phyloP scores from a whole-genome alignment of 2,888 invertebrate species.

The Dynastes tityus region DNA sequence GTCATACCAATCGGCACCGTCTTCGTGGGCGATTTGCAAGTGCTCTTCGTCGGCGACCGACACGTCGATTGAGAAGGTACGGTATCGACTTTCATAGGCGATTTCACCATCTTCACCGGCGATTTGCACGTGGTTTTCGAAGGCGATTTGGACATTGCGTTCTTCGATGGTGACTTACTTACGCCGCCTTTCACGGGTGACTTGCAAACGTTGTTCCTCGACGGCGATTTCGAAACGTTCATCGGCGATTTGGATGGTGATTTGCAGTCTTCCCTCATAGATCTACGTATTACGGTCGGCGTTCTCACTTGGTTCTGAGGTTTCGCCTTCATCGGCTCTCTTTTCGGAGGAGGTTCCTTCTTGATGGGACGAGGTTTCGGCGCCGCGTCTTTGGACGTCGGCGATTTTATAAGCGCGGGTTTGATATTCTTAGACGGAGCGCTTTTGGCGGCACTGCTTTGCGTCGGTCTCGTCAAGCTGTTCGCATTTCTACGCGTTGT shows the following conservation, averaged over 20 bases:
- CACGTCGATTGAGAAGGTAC: conserved; percentile 35
- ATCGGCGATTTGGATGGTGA: conserved; percentile 50
- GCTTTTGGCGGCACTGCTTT: conserved; percentile 75
- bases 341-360: conserved; percentile 51
- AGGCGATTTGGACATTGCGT: conserved; percentile 42
- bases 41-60: conserved; percentile 42
- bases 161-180: conserved; percentile 46
- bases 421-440: conserved; percentile 64
- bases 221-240: conserved; percentile 48
- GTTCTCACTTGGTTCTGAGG: conserved; percentile 39
- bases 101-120: conserved; percentile 50
- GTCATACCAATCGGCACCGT: conserved; percentile 67
- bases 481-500: conserved; percentile 69
- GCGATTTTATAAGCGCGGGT: conserved; percentile 47
- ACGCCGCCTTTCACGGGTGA: conserved; percentile 47
- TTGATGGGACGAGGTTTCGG: conserved; percentile 51
- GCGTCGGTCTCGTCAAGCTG: conserved; percentile 74
- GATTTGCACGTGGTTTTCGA: conserved; percentile 49
- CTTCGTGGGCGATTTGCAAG: conserved; percentile 51
- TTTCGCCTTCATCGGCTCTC: conserved; percentile 44
- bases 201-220: conserved; percentile 43
- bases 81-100: conserved; percentile 31
- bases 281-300: conserved; percentile 47
- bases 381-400: conserved; percentile 47
- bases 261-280: conserved; percentile 46